Percentiles rank a stretch among this genome's conserved stretches.
These are phyloP conservation scores for Alethe castanea DNA, from an alignment of 2,113 vertebrate species.

Conservation along the genomic window DNA sequence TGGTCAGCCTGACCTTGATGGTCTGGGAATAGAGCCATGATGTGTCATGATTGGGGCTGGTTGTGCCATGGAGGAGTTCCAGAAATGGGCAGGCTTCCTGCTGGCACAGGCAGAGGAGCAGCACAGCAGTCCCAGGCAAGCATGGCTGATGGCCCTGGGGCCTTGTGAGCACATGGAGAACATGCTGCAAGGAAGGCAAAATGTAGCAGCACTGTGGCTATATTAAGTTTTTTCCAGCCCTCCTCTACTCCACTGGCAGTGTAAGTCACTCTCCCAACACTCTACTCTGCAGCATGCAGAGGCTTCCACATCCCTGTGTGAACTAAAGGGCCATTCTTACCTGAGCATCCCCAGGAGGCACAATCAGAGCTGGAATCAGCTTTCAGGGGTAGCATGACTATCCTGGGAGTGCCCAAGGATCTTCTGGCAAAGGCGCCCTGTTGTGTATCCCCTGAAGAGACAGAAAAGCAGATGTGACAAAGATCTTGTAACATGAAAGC, in stretches of 20 bases:
- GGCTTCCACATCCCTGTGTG: background rate
- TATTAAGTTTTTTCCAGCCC: background rate
- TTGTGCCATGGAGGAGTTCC: background rate
- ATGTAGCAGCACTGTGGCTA: background rate
- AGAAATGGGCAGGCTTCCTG: background rate
- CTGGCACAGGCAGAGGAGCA: background rate
- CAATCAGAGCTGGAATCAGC: background rate
- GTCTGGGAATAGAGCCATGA: constrained; percentile 50
- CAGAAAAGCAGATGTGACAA: background rate
- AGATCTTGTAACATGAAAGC: background rate
- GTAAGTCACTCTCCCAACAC: background rate
- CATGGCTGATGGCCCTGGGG: background rate
- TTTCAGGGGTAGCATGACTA: background rate
- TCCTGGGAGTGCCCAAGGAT: background rate
- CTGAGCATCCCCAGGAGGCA: background rate
- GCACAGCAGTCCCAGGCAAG: background rate
- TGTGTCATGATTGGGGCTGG: constrained; percentile 13
- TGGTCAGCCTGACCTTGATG: constrained; percentile 54
- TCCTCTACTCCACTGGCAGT: background rate
- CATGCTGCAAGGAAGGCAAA: background rate
- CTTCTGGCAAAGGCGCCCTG: background rate
- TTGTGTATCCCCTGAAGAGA: background rate
- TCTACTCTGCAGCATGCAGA: background rate
- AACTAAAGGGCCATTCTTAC: background rate
- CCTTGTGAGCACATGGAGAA: background rate